phyloP scores from a whole-genome alignment of 2,888 invertebrate genomes.

The Noctuana brunneofusca region DNA sequence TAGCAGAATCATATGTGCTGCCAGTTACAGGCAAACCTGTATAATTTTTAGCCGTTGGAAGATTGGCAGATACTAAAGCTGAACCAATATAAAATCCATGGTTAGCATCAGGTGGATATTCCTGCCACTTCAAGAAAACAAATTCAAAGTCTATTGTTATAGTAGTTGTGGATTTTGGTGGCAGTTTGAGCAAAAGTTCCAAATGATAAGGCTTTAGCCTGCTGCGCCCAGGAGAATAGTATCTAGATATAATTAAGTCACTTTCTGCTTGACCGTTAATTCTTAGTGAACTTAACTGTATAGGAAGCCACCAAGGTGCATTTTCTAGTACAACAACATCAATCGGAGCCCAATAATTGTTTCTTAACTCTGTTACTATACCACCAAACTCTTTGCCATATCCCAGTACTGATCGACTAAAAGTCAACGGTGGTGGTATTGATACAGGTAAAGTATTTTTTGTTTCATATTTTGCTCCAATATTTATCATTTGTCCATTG shows the following conservation, averaged over 20 bases:
- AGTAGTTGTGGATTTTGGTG: slow-evolving; percentile 90
- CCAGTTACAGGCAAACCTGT: slow-evolving; percentile 89
- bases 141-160: slow-evolving; percentile 96
- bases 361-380: slow-evolving; percentile 92
- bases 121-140: slow-evolving; percentile 98
- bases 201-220: slow-evolving; percentile 93
- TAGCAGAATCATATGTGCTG: slow-evolving; percentile 84
- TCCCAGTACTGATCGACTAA: slow-evolving; percentile 92
- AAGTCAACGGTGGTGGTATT: slow-evolving; percentile 86
- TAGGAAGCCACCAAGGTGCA: slow-evolving; percentile 94
- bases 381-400: slow-evolving; percentile 96
- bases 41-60: slow-evolving; percentile 91
- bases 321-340: slow-evolving; percentile 93
- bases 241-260: slow-evolving; percentile 81
- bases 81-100: slow-evolving; percentile 98
- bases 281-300: slow-evolving; percentile 94
- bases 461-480: slow-evolving; percentile 84
- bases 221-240: slow-evolving; percentile 90
- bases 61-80: slow-evolving; percentile 89
- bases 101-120: slow-evolving; percentile 99
- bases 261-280: slow-evolving; percentile 84
- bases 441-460: slow-evolving; percentile 77
- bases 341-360: slow-evolving; percentile 89
- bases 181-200: slow-evolving; percentile 91
- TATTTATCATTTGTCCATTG: slow-evolving; percentile 84